Evolutionary conservation across 1,140 invertebrate genomes (phyloP).

Genomic region (Wasmannia auropunctata): DNA sequence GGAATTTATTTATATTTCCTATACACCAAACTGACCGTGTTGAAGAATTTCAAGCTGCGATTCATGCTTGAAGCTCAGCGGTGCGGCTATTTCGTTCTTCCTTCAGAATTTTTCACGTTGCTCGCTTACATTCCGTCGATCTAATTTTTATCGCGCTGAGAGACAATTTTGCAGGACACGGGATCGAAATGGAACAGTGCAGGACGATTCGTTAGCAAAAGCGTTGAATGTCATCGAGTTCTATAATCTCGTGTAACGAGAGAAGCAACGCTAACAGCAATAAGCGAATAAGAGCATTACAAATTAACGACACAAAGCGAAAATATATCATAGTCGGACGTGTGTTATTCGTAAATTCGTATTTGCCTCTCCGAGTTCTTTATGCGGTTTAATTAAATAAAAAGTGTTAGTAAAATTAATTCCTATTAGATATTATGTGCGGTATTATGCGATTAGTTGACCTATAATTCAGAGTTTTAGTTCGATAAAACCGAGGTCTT

Average conservation of each 20-base stretch:
- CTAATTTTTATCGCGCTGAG: background rate
- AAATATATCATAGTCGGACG: background rate
- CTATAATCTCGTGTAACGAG: background rate
- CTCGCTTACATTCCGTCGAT: background rate
- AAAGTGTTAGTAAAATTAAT: background rate
- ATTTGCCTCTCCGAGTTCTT: background rate
- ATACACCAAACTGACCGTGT: background rate
- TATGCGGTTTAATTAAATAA: background rate
- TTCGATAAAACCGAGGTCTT: background rate
- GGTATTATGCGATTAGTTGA: background rate
- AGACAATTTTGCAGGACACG: conserved; percentile 37
- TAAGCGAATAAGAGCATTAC: background rate
- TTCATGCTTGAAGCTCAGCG: background rate
- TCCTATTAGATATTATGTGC: background rate
- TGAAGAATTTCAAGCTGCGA: background rate
- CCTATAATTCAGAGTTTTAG: background rate
- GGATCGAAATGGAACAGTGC: background rate
- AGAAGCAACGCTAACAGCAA: background rate
- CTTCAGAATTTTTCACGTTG: background rate
- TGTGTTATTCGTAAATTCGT: background rate
- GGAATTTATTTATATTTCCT: conserved; percentile 46
- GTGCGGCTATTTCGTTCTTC: background rate
- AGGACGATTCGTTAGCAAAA: background rate
- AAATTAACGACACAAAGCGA: background rate
- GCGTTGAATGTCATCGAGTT: background rate